phyloP scores from a whole-genome alignment of 2,797 vertebrate species.

The Lagorchestes hirsutus region DNA sequence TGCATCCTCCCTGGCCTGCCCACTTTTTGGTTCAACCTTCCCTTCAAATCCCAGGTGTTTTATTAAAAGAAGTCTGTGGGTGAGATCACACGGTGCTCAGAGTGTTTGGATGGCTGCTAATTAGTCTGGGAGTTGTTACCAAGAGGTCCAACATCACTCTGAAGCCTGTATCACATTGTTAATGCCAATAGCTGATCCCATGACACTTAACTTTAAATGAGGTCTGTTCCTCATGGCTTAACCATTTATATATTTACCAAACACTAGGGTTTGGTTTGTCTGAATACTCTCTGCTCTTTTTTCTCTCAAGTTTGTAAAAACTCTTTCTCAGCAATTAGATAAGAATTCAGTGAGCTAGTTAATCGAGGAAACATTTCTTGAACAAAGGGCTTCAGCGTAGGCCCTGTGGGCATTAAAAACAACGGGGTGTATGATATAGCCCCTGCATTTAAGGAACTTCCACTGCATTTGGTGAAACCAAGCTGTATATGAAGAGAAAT shows the following conservation, averaged over 20 bases:
- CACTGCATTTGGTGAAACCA: background rate
- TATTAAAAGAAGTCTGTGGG: slow-evolving; percentile 32
- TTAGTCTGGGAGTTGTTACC: slow-evolving; percentile 48
- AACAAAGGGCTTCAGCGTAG: background rate
- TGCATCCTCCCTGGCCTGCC: slow-evolving; percentile 46
- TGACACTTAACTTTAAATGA: slow-evolving; percentile 16
- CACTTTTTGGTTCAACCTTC: slow-evolving; percentile 21
- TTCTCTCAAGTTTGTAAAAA: background rate
- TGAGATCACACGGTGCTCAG: background rate
- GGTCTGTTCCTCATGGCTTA: slow-evolving; percentile 40
- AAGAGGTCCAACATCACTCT: background rate
- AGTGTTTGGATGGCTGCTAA: slow-evolving; percentile 29
- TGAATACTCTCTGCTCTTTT: background rate
- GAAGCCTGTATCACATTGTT: slow-evolving; percentile 40
- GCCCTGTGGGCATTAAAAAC: background rate
- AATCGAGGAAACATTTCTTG: background rate
- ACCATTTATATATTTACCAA: slow-evolving; percentile 44
- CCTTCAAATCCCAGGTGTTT: slow-evolving; percentile 47
- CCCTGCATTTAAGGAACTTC: background rate
- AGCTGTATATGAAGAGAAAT: background rate
- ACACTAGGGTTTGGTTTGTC: slow-evolving; percentile 14
- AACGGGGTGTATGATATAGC: background rate
- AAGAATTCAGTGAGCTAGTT: background rate
- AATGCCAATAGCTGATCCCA: slow-evolving; percentile 35
- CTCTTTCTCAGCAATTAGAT: background rate